Evolutionary conservation across 2,797 vertebrate species (phyloP).

Genomic region (Pelodytes ibericus): DNA sequence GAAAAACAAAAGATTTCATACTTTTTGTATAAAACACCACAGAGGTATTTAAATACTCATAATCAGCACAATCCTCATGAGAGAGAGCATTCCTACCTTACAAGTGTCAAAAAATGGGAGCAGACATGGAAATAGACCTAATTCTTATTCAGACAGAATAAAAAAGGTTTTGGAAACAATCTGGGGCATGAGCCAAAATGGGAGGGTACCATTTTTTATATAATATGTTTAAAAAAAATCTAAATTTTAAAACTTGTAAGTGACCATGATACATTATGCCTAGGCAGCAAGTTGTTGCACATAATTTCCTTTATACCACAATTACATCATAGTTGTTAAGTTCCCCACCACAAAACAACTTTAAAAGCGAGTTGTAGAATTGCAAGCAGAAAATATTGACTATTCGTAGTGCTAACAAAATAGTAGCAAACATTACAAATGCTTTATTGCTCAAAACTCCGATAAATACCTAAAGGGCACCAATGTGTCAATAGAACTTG

Average conservation of each 20-base stretch:
- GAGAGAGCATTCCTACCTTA: not conserved
- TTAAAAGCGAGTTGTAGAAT: too few relatives aligned
- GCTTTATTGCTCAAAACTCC: too few relatives aligned
- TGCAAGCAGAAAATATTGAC: too few relatives aligned
- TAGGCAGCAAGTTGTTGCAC: not conserved
- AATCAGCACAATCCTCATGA: not conserved
- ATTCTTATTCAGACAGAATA: not conserved
- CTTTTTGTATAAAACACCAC: slow-evolving; percentile 68
- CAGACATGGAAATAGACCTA: not conserved
- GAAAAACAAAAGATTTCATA: slow-evolving; percentile 50
- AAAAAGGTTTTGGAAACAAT: not conserved
- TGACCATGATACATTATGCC: not conserved
- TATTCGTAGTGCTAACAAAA: too few relatives aligned
- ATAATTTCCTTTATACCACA: too few relatives aligned
- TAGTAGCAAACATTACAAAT: too few relatives aligned
- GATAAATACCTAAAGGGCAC: too few relatives aligned
- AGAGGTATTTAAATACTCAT: slow-evolving; percentile 1
- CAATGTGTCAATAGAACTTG: too few relatives aligned
- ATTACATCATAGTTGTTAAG: too few relatives aligned
- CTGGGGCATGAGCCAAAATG: not conserved
- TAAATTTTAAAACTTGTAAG: not conserved
- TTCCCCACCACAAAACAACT: too few relatives aligned
- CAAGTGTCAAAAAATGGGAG: not conserved
- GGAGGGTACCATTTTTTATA: not conserved
- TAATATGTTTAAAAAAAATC: not conserved